Percentiles rank a stretch among this genome's conserved stretches.
These are phyloP conservation scores for Poeciliopsis occidentalis DNA, from an alignment of 2,113 vertebrate genomes.

Conservation along the genomic window DNA sequence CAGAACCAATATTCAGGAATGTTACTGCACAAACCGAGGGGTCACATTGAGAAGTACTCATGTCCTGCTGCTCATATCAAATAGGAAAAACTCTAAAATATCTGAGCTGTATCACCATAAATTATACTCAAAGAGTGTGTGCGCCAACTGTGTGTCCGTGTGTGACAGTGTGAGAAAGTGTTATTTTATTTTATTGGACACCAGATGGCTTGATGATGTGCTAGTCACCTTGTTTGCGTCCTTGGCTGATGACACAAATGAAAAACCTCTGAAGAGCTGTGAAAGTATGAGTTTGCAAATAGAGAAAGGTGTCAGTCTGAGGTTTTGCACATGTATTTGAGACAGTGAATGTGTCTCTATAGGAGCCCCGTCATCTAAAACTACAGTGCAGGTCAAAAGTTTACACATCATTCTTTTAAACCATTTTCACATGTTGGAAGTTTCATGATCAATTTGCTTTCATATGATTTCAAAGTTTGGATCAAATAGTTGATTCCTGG, in stretches of 20 bases:
- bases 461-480: no score
- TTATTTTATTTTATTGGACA: slow-evolving; percentile 25
- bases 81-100: slow-evolving; percentile 45
- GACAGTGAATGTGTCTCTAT: neutral
- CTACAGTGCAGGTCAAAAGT: neutral
- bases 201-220: slow-evolving; percentile 68
- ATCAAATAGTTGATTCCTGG: neutral
- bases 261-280: slow-evolving; percentile 26
- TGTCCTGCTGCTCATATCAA: slow-evolving; percentile 37
- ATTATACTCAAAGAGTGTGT: slow-evolving; percentile 24
- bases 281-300: slow-evolving; percentile 1
- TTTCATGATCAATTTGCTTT: neutral
- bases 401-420: neutral
- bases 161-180: slow-evolving; percentile 19
- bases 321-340: neutral
- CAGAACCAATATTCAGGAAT: slow-evolving; percentile 33
- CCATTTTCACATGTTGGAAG: neutral
- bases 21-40: slow-evolving; percentile 34
- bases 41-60: slow-evolving; percentile 56
- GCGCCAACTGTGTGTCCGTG: slow-evolving; percentile 15
- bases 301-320: neutral
- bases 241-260: slow-evolving; percentile 41
- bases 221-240: slow-evolving; percentile 67
- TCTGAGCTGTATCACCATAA: slow-evolving; percentile 27
- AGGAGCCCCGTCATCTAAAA: neutral